phyloP scores from a whole-genome alignment of 2,888 invertebrate genomes.

The Hypomecis atomaria region DNA sequence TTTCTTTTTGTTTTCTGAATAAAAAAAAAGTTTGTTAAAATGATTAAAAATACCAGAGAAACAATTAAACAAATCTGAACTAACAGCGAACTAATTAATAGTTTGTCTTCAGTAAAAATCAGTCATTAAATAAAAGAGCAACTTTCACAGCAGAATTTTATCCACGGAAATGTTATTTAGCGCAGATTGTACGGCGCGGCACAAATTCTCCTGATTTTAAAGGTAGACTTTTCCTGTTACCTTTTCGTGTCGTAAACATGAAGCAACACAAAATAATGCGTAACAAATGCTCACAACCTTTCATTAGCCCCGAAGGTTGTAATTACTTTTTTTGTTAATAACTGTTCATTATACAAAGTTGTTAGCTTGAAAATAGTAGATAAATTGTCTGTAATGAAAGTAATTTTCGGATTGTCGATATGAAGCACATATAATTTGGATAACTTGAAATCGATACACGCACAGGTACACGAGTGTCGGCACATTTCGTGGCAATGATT shows the following conservation, averaged over 20 bases:
- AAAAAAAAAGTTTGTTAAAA: neutral
- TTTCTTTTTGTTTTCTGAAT: neutral
- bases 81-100: slow-evolving; percentile 22
- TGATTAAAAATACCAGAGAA: slow-evolving; percentile 8
- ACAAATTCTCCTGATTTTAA: slow-evolving; percentile 18
- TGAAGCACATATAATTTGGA: slow-evolving; percentile 9
- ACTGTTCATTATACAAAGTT: slow-evolving; percentile 49
- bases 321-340: slow-evolving; percentile 52
- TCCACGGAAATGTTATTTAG: slow-evolving; percentile 18
- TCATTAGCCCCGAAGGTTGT: slow-evolving; percentile 27
- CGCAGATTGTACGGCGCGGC: slow-evolving; percentile 10
- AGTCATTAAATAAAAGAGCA: slow-evolving; percentile 25
- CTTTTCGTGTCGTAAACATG: slow-evolving; percentile 19
- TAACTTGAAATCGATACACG: slow-evolving; percentile 20
- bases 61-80: slow-evolving; percentile 18
- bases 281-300: slow-evolving; percentile 29
- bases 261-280: slow-evolving; percentile 25
- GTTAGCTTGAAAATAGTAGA: slow-evolving; percentile 49
- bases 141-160: slow-evolving; percentile 22
- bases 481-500: neutral
- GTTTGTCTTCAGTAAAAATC: slow-evolving; percentile 11
- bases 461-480: neutral
- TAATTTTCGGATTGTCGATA: slow-evolving; percentile 31
- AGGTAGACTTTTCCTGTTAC: slow-evolving; percentile 15
- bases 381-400: slow-evolving; percentile 51